Evolutionary conservation across 2,113 vertebrate species (phyloP).

Genomic region (Dipodomys spectabilis): DNA sequence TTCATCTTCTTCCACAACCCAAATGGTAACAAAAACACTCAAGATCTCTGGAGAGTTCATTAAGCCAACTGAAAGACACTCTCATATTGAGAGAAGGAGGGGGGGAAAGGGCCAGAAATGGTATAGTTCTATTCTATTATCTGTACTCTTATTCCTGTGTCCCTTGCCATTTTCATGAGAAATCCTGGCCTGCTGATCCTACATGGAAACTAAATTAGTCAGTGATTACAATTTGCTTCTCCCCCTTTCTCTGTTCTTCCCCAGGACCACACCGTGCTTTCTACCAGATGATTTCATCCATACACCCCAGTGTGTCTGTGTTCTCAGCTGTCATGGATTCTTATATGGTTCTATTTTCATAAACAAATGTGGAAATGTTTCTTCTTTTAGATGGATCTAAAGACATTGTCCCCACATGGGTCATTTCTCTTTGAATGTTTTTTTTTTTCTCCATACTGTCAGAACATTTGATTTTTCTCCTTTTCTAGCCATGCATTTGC

Average conservation of each 20-base stretch:
- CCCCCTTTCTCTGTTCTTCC: not conserved
- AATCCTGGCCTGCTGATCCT: fast-evolving
- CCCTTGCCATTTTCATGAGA: not conserved
- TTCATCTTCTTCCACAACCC: not conserved
- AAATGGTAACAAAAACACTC: not conserved
- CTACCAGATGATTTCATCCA: not conserved
- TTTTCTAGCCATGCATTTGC: not conserved
- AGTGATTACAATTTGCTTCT: not conserved
- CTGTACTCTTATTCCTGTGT: not conserved
- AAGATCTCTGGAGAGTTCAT: not conserved
- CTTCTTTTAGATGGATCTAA: not conserved
- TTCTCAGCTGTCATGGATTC: not conserved
- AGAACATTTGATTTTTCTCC: not conserved
- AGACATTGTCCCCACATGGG: not conserved
- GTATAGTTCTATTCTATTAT: not conserved
- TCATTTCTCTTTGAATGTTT: no score
- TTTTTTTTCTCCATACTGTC: not conserved
- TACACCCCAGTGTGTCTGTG: not conserved
- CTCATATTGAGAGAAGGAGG: not conserved
- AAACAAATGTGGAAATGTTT: not conserved
- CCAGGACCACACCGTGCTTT: not conserved
- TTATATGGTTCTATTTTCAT: not conserved
- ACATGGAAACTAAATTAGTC: not conserved
- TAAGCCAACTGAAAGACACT: not conserved
- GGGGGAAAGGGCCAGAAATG: no score